Evolutionary conservation across 2,113 vertebrate species (phyloP), one percentile per base, ranked within the genome.

Genomic region (Sciurus niger): DNA sequence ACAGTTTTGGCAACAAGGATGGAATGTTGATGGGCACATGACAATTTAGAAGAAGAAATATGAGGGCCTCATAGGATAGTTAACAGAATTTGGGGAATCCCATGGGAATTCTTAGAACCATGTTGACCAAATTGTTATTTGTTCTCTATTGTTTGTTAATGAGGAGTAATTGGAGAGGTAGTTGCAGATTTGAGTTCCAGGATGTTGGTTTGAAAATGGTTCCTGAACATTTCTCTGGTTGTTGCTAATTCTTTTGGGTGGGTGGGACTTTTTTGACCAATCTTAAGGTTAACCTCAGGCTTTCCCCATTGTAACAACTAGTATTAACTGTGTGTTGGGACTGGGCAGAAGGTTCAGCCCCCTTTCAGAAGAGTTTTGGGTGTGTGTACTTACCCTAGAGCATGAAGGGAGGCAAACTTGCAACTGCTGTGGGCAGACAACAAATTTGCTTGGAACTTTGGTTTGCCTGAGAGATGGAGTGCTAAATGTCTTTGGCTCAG

Each of bases 391-490:
- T 94, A 53, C 14, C 82, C 7, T 70, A 84, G 32, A 67, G 6
- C 86, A 18, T 51, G 51, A 85, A 93, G 90, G 73, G 46, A 95
- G 76, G 43, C 74, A 93, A 40, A 70, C 94, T 89, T 96, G 34
- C 18, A 96, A 28, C 24, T 34, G 37, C 9, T 72, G 2, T 79
- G 68, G 73, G 65, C 51, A 87, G 32, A 96, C 93, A 95, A 51
- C 34, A 86, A 83, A 97, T 53, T 86, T 94, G 68, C 72, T 92
- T 93, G 93, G 60, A 95, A 87, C 13, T 92, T 95, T 79, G 34
- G 32, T 88, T 93, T 93, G 78, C 48, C 40, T 95, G 53, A 94
- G 93, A 96, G 84, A 83, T 84, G 25, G 43, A 6, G 28, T 97
- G 14, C n/a, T 67, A 77, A 83, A 83, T 93, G 43, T 92, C 24